phyloP scores from a whole-genome alignment of 2,797 vertebrate species.

The Pangasius sanitwongsei region DNA sequence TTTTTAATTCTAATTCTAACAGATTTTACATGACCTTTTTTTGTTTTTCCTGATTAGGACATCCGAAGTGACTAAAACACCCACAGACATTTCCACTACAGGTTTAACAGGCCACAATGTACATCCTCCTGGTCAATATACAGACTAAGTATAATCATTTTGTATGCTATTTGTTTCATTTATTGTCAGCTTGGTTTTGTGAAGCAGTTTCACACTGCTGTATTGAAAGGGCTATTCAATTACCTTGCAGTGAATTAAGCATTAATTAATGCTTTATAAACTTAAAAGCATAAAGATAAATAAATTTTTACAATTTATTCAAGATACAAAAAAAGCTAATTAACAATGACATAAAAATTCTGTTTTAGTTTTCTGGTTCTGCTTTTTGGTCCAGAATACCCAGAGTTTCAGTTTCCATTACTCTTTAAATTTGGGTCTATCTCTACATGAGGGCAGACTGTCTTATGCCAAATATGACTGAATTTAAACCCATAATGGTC shows the following conservation, averaged over 20 bases:
- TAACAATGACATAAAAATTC: background rate
- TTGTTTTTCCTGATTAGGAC: background rate
- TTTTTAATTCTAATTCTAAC: background rate
- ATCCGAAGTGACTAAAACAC: background rate
- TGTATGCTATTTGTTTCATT: background rate
- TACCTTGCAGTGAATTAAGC: background rate
- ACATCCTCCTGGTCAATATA: background rate
- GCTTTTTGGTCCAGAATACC: no score
- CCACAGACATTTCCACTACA: background rate
- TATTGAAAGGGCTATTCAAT: background rate
- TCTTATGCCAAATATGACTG: background rate
- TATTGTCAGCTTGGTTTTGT: background rate
- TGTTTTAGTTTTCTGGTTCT: no score
- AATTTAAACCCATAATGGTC: background rate
- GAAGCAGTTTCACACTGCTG: background rate
- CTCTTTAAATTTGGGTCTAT: background rate
- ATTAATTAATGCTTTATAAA: background rate
- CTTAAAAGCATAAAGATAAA: background rate
- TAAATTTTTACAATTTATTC: background rate
- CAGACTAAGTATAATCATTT: background rate
- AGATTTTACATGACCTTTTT: background rate
- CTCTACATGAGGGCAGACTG: background rate
- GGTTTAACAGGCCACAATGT: background rate
- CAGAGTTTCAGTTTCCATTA: no score
- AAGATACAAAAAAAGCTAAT: background rate